Percentiles rank a stretch among this genome's conserved stretches.
Evolutionary conservation across 1,140 invertebrate genomes (phyloP).

Genomic region (Drosophila mojavensis): DNA sequence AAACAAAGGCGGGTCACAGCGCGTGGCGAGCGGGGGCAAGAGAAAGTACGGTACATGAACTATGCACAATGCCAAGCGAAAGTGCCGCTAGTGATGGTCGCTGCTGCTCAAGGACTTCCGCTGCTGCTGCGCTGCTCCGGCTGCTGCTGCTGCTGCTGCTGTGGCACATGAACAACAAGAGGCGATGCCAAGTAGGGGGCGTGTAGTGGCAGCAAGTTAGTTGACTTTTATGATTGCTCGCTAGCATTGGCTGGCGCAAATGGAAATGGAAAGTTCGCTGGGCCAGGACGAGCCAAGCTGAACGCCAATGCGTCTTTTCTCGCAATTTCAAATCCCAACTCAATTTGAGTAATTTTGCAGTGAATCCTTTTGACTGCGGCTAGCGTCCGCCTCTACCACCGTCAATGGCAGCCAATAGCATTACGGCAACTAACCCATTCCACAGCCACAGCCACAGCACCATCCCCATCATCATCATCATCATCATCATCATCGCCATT

Average conservation of each 20-base stretch:
- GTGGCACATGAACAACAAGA: constrained; percentile 51
- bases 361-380: constrained; percentile 75
- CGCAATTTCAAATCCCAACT: constrained; percentile 82
- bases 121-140: constrained; percentile 23
- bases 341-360: constrained; percentile 81
- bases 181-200: constrained; percentile 4
- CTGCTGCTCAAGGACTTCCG: constrained; percentile 37
- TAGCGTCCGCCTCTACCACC: constrained; percentile 5
- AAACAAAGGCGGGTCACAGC: constrained; percentile 59
- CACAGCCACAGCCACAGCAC: background rate
- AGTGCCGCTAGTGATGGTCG: constrained; percentile 55
- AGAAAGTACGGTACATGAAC: constrained; percentile 55
- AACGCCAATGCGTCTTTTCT: constrained; percentile 68
- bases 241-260: constrained; percentile 39
- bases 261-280: constrained; percentile 46
- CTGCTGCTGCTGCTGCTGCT: constrained; percentile 33
- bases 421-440: background rate
- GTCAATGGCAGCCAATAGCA: constrained; percentile 3
- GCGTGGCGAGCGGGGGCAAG: background rate
- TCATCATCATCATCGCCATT: background rate
- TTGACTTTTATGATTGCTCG: constrained; percentile 80
- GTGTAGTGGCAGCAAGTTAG: constrained; percentile 38
- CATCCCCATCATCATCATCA: background rate
- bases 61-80: constrained; percentile 76
- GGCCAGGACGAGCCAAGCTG: constrained; percentile 13